Conservation (phyloP, 1,140 invertebrate genomes). For the Reticulitermes speratus region DNA sequence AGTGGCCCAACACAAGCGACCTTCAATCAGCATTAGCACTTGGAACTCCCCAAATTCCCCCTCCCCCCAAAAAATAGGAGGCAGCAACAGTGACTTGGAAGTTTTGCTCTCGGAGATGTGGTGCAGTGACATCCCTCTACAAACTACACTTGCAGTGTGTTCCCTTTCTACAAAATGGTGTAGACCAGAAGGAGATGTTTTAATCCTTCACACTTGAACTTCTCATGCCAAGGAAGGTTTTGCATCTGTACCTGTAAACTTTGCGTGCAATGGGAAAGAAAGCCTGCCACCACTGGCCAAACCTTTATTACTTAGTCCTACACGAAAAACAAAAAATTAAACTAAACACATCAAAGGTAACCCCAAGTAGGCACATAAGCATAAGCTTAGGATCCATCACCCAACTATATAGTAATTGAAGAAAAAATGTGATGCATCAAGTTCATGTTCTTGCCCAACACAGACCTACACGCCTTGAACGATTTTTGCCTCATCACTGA, state of each 20-base stretch:
- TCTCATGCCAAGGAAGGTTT: neutral
- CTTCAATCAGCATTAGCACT: slow-evolving; percentile 6
- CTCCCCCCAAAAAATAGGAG: neutral
- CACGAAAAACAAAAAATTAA: neutral
- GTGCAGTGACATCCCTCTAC: too few relatives aligned
- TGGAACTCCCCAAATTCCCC: neutral
- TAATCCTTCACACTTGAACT: neutral
- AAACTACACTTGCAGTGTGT: neutral
- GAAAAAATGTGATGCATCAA: slow-evolving; percentile 7
- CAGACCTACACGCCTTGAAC: neutral
- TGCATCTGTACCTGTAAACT: neutral
- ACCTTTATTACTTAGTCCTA: neutral
- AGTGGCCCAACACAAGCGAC: neutral
- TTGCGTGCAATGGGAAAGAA: slow-evolving; percentile 6
- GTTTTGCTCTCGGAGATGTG: neutral
- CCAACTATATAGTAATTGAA: neutral
- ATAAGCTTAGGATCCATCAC: neutral
- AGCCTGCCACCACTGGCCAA: neutral
- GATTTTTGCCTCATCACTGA: neutral
- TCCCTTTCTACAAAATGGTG: neutral
- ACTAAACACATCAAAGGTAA: neutral
- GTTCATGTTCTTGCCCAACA: neutral
- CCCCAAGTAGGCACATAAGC: neutral
- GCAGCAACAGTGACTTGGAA: neutral
- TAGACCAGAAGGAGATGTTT: neutral